Percentiles rank a stretch among this genome's conserved stretches.
Conservation (phyloP, 2,888 invertebrate genomes). For the Reticulitermes lucifugus region DNA sequence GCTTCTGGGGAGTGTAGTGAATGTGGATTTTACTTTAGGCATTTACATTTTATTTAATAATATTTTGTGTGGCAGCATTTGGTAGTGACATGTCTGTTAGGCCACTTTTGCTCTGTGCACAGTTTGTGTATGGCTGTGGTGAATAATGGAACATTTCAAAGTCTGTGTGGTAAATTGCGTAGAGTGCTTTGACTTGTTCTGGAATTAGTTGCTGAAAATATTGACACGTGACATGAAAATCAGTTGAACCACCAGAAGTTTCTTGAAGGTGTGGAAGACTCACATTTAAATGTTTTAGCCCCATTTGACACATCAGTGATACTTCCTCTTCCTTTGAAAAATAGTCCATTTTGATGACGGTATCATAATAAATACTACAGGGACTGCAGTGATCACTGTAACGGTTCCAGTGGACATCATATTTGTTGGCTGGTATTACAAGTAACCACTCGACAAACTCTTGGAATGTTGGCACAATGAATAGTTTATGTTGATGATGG, state of each 20-base stretch:
- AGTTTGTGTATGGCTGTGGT: constrained; percentile 58
- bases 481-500: constrained; percentile 56
- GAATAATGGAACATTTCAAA: constrained; percentile 62
- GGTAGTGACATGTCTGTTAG: neutral
- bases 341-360: constrained; percentile 60
- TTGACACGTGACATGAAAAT: constrained; percentile 58
- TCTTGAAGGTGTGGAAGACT: constrained; percentile 54
- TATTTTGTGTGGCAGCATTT: neutral
- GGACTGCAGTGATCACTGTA: constrained; percentile 61
- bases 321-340: constrained; percentile 57
- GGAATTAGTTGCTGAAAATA: constrained; percentile 59
- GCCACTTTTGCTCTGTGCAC: constrained; percentile 50
- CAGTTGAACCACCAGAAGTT: constrained; percentile 57
- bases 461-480: constrained; percentile 60
- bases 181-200: constrained; percentile 57
- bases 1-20: too few species aligned
- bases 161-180: constrained; percentile 60
- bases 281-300: constrained; percentile 10
- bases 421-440: constrained; percentile 55
- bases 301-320: constrained; percentile 54
- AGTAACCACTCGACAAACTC: constrained; percentile 61
- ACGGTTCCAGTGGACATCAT: constrained; percentile 62
- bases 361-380: constrained; percentile 59
- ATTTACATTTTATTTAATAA: neutral
- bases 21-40: neutral